These are phyloP conservation scores for Magallana gigas DNA, from an alignment of 1,140 invertebrate species.

Conservation along the genomic window DNA sequence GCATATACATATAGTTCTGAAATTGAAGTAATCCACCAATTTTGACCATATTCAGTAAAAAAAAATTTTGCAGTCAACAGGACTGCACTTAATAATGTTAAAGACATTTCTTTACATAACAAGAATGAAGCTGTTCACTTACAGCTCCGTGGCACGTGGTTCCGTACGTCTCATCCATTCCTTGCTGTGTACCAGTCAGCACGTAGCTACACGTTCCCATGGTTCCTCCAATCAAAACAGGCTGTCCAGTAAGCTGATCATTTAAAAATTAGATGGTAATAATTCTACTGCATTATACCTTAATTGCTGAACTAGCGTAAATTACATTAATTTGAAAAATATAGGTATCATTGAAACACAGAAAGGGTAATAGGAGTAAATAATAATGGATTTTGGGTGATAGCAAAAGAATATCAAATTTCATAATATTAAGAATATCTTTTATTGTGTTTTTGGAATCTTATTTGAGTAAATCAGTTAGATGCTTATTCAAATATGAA, in stretches of 20 bases:
- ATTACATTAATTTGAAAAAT: background rate
- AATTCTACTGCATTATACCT: background rate
- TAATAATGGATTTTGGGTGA: too few species aligned
- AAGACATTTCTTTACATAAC: background rate
- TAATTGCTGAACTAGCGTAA: background rate
- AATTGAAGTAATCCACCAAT: too few species aligned
- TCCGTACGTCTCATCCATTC: conserved; percentile 99
- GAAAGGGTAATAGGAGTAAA: background rate
- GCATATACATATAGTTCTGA: too few species aligned
- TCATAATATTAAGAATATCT: too few species aligned
- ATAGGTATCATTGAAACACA: too few species aligned
- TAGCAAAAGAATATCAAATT: too few species aligned
- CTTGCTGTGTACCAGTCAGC: conserved; percentile 96
- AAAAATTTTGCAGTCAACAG: too few species aligned
- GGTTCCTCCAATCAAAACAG: conserved; percentile 98
- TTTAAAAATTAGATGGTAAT: background rate
- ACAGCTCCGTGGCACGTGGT: conserved; percentile 99
- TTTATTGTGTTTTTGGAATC: too few species aligned
- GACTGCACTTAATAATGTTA: background rate
- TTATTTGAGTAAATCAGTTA: too few species aligned
- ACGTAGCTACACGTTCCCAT: conserved; percentile 99
- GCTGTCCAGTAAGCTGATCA: conserved; percentile 94
- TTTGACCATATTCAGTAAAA: too few species aligned
- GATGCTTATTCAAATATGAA: too few species aligned
- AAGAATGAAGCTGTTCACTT: conserved; percentile 80